Conservation (phyloP, 2,113 vertebrate species). For the Cephalopterus ornatus region DNA sequence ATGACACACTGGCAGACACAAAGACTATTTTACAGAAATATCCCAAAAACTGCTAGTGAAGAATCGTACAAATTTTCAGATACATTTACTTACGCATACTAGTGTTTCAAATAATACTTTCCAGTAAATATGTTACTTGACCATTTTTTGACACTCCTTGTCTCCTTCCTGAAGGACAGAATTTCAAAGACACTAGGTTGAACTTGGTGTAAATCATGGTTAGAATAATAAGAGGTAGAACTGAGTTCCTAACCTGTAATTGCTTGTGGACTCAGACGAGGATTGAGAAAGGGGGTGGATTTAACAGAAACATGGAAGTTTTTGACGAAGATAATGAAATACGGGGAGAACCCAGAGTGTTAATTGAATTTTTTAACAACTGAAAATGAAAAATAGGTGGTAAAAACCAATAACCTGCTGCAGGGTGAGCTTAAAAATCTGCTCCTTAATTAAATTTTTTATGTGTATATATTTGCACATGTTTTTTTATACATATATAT, state of each 20-base stretch:
- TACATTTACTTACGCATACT: not conserved
- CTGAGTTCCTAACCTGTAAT: not conserved
- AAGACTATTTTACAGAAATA: not conserved
- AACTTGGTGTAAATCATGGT: not conserved
- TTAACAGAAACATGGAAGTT: not conserved
- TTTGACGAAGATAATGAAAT: not conserved
- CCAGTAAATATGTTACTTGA: not conserved
- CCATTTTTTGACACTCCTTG: not conserved
- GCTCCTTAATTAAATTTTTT: fast-evolving
- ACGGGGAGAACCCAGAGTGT: not conserved
- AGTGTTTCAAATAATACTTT: not conserved
- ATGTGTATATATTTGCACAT: fast-evolving
- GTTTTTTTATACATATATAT: not conserved
- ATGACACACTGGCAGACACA: not conserved
- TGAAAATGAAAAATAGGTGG: not conserved
- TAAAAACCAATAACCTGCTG: not conserved
- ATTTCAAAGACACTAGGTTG: not conserved
- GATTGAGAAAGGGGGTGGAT: not conserved
- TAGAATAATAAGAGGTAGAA: not conserved
- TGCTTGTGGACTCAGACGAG: not conserved
- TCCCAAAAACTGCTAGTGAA: not conserved
- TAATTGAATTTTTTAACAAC: not conserved
- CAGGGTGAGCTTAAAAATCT: not conserved
- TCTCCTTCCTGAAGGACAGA: not conserved
- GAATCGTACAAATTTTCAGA: not conserved